phyloP scores from a whole-genome alignment of 2,888 invertebrate genomes.

The Tortricodes alternella region DNA sequence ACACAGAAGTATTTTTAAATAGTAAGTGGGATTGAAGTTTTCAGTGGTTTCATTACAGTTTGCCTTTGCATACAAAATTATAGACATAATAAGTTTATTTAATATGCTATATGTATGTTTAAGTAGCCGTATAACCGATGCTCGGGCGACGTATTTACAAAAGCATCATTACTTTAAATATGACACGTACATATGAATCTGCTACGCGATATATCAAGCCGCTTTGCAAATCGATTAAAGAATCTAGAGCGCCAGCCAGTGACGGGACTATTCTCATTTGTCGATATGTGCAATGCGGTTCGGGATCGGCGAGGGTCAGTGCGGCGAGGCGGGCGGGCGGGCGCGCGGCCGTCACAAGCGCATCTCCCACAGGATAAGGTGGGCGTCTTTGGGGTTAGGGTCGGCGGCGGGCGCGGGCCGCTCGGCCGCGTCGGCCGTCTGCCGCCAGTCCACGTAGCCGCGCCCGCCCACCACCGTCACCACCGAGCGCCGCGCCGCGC shows the following conservation, averaged over 20 bases:
- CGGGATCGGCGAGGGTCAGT: slow-evolving; percentile 4
- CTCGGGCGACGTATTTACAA: slow-evolving; percentile 24
- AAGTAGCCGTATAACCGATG: neutral
- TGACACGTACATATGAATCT: slow-evolving; percentile 52
- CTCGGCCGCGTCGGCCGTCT: slow-evolving; percentile 85
- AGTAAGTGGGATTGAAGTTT: slow-evolving; percentile 19
- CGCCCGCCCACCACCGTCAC: slow-evolving; percentile 94
- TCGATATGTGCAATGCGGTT: slow-evolving; percentile 1
- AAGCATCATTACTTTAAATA: slow-evolving; percentile 42
- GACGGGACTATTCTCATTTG: neutral
- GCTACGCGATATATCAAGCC: slow-evolving; percentile 5
- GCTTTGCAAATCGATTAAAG: slow-evolving; percentile 34
- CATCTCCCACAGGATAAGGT: slow-evolving; percentile 94
- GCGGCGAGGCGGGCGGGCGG: neutral
- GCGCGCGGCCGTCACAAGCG: slow-evolving; percentile 60
- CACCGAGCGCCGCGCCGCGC: slow-evolving; percentile 87
- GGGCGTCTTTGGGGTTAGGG: slow-evolving; percentile 92
- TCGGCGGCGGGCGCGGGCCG: slow-evolving; percentile 82
- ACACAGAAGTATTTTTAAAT: slow-evolving; percentile 19
- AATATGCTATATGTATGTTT: slow-evolving; percentile 4
- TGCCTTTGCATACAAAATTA: slow-evolving; percentile 6
- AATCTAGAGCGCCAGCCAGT: slow-evolving; percentile 32
- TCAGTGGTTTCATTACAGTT: slow-evolving; percentile 7
- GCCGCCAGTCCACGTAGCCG: slow-evolving; percentile 94
- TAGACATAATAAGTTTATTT: neutral